A percentile compares a stretch with the other conserved stretches of the same genome.
phyloP scores from a whole-genome alignment of 2,888 invertebrate species.

The Trissolcus japonicus region DNA sequence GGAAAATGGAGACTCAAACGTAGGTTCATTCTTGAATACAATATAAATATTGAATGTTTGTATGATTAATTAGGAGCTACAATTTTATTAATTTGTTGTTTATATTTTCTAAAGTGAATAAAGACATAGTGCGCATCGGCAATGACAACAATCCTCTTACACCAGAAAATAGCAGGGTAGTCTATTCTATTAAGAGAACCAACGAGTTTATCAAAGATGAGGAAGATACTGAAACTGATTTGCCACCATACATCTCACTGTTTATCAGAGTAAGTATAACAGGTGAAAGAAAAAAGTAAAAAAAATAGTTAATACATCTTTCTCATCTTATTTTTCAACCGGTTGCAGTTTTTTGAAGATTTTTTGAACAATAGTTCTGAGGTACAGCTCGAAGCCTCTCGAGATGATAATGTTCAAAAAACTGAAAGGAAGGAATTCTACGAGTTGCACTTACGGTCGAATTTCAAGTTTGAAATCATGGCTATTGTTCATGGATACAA shows the following conservation, averaged over 20 bases:
- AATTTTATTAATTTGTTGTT: too few species aligned
- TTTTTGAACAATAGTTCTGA: slow-evolving; percentile 30
- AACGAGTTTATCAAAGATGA: slow-evolving; percentile 14
- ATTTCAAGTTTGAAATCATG: slow-evolving; percentile 32
- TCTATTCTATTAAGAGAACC: slow-evolving; percentile 14
- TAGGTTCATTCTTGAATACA: slow-evolving; percentile 37
- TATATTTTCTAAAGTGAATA: slow-evolving; percentile 20
- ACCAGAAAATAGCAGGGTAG: slow-evolving; percentile 19
- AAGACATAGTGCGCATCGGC: not conserved
- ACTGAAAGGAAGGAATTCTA: slow-evolving; percentile 35
- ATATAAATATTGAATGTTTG: not conserved
- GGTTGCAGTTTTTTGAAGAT: slow-evolving; percentile 44
- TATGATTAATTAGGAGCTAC: not conserved
- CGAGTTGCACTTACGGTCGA: slow-evolving; percentile 33
- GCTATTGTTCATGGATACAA: slow-evolving; percentile 24
- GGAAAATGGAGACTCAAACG: slow-evolving; percentile 74
- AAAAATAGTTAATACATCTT: too few species aligned
- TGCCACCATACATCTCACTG: slow-evolving; percentile 30
- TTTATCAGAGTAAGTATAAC: not conserved
- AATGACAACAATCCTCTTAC: not conserved
- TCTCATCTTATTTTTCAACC: not conserved
- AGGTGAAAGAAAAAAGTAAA: too few species aligned
- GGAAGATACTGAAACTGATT: slow-evolving; percentile 12
- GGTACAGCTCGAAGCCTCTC: slow-evolving; percentile 33
- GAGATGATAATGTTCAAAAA: slow-evolving; percentile 18